phyloP scores from a whole-genome alignment of 2,888 invertebrate genomes.

The Macrophya annulata region DNA sequence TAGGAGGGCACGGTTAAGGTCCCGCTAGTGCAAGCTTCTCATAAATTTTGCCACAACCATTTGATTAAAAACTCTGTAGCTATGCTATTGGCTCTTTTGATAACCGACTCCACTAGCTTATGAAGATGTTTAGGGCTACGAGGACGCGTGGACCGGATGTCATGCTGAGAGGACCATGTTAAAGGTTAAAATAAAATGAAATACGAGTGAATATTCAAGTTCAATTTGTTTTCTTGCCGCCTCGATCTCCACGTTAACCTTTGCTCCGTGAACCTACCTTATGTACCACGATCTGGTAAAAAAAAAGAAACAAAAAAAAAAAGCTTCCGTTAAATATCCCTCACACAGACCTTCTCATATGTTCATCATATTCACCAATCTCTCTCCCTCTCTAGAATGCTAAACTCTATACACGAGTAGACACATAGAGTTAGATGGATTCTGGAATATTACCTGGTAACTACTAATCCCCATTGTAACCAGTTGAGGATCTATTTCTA shows the following conservation, averaged over 20 bases:
- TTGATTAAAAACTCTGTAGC: slow-evolving; percentile 20
- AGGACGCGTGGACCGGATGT: slow-evolving; percentile 56
- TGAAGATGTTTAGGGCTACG: slow-evolving; percentile 51
- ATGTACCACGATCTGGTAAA: too few species aligned
- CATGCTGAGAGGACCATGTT: slow-evolving; percentile 51
- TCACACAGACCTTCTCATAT: not conserved
- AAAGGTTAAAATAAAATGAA: slow-evolving; percentile 54
- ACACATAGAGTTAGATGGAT: slow-evolving; percentile 2
- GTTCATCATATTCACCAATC: not conserved
- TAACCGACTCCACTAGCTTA: slow-evolving; percentile 50
- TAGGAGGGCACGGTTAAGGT: slow-evolving; percentile 41
- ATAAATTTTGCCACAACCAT: slow-evolving; percentile 41
- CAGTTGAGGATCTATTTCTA: slow-evolving; percentile 25
- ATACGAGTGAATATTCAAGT: slow-evolving; percentile 50
- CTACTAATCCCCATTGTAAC: slow-evolving; percentile 48
- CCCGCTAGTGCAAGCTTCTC: slow-evolving; percentile 38
- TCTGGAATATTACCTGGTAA: slow-evolving; percentile 40
- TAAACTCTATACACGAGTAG: not conserved
- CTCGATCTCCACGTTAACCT: slow-evolving; percentile 7
- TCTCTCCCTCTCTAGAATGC: not conserved
- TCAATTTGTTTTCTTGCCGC: slow-evolving; percentile 50
- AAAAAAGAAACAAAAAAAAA: not conserved
- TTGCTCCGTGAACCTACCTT: not conserved
- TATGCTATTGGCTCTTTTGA: slow-evolving; percentile 22
- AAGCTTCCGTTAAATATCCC: not conserved